phyloP scores from a whole-genome alignment of 2,113 vertebrate species.

The Salvelinus namaycush region DNA sequence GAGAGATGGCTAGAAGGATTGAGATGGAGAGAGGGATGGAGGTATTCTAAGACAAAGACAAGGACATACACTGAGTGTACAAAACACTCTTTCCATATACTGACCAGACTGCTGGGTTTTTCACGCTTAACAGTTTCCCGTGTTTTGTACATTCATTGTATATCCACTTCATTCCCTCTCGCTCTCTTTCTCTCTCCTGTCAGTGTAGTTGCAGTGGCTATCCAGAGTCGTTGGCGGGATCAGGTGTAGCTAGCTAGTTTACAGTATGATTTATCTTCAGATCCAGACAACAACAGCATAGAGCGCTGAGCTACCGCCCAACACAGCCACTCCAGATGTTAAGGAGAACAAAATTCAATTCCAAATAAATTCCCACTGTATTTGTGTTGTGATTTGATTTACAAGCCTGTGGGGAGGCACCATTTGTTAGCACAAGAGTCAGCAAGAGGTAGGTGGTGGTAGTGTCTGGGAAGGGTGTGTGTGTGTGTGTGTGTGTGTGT shows the following conservation, averaged over 20 bases:
- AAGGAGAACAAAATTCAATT: slow-evolving; percentile 98
- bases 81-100: too few relatives aligned
- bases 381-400: slow-evolving; percentile 99
- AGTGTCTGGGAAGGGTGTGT: slow-evolving; percentile 80
- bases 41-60: too few relatives aligned
- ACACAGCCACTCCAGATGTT: slow-evolving; percentile 88
- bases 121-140: too few relatives aligned
- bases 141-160: too few relatives aligned
- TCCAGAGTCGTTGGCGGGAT: slow-evolving; percentile 1
- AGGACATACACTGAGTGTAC: too few relatives aligned
- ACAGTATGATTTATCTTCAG: slow-evolving; percentile 49
- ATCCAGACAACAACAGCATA: slow-evolving; percentile 63
- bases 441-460: slow-evolving; percentile 88
- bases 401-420: slow-evolving; percentile 97
- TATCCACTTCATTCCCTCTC: too few relatives aligned
- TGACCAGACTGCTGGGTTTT: too few relatives aligned
- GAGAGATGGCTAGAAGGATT: too few relatives aligned
- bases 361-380: slow-evolving; percentile 99
- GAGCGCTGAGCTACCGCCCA: slow-evolving; percentile 58
- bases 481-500: slow-evolving; percentile 25
- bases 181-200: background rate
- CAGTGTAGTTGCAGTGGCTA: background rate
- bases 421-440: slow-evolving; percentile 96
- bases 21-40: too few relatives aligned
- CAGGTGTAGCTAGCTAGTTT: background rate